phyloP scores from a whole-genome alignment of 2,888 invertebrate genomes.

The Amblyteles armatorius region DNA sequence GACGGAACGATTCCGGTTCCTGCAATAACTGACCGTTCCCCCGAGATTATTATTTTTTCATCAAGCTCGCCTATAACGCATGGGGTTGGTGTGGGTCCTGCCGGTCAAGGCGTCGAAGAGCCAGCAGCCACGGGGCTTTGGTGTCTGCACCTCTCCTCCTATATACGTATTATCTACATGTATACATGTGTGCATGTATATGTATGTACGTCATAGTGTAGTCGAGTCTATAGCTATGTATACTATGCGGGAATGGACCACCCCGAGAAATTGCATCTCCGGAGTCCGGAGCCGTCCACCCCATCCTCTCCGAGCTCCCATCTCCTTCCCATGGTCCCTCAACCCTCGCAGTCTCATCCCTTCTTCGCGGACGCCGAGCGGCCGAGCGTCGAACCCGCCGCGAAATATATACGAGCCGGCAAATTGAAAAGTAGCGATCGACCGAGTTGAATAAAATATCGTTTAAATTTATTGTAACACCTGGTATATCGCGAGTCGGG shows the following conservation, averaged over 20 bases:
- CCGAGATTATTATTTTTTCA: constrained; percentile 84
- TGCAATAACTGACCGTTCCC: constrained; percentile 81
- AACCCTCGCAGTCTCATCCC: constrained; percentile 64
- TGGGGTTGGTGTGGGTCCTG: constrained; percentile 50
- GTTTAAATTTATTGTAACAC: constrained; percentile 84
- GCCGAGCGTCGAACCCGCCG: constrained; percentile 62
- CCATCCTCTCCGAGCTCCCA: constrained; percentile 57
- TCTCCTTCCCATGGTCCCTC: constrained; percentile 56
- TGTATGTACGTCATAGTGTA: constrained; percentile 31
- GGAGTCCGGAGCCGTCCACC: constrained; percentile 69
- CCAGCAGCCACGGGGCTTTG: constrained; percentile 40
- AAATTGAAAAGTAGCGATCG: constrained; percentile 84
- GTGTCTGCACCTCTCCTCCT: constrained; percentile 32
- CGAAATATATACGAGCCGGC: constrained; percentile 83
- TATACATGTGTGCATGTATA: neutral
- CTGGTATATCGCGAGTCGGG: constrained; percentile 78
- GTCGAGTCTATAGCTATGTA: constrained; percentile 28
- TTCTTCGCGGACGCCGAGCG: constrained; percentile 55
- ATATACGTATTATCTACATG: neutral
- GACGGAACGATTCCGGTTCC: constrained; percentile 78
- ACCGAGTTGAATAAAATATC: constrained; percentile 84
- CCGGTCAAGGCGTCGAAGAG: constrained; percentile 72
- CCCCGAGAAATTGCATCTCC: constrained; percentile 83
- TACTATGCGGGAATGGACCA: constrained; percentile 72
- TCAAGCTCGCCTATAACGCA: constrained; percentile 73